Base-by-base conservation (phyloP, 2,797 vertebrate species). In the Choloepus didactylus region DNA sequence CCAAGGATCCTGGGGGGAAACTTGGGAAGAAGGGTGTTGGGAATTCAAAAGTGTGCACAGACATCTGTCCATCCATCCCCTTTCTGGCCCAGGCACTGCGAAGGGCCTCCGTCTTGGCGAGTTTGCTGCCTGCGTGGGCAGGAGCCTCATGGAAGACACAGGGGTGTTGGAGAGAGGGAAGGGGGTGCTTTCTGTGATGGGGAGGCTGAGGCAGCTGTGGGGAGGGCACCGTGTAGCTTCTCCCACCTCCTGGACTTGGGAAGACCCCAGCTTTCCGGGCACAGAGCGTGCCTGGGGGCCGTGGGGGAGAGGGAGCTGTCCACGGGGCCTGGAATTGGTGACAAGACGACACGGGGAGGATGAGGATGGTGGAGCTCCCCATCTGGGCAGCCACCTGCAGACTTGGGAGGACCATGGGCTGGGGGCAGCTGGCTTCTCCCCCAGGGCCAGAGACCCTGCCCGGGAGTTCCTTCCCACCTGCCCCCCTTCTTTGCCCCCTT, bases 31-130 rank as follows among this genome's bases (percentile, higher is more conserved):
- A 16, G 38, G 9, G 15, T 5, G 3, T 3, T 46, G 12, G 6
- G 25, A 75, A 46, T 41, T 16, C 12, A 51, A 6, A 41, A 60
- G 29, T 7, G 9, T 2, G 1, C 3, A 1, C 75, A 23, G 60
- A 51, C 0, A 35, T 7, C 25, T 2, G 49, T 49, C 49, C 49
- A 60, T 23, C 19, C 5, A 9, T 11, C 38, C 38, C 7, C 3
- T 0, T 15, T 69, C 59, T 7, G 44, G 25, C 27, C 44, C 0
- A 0, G 5, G 5, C 19, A 2, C n/a, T 76, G 11, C 2, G 76
- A 23, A 25, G 38, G 16, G 9, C 35, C 69, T 49, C 66, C 0
- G 0, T 18, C 31, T 31, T 82, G 18, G 8, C 70, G 31, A 51
- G 19, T 29, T 23, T 51, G 35, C 77, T 46, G 5, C 64, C 16